A percentile compares a stretch with the other conserved stretches of the same genome.
These are phyloP conservation scores for Pandion haliaetus DNA, from an alignment of 2,113 vertebrate genomes.

Conservation along the genomic window DNA sequence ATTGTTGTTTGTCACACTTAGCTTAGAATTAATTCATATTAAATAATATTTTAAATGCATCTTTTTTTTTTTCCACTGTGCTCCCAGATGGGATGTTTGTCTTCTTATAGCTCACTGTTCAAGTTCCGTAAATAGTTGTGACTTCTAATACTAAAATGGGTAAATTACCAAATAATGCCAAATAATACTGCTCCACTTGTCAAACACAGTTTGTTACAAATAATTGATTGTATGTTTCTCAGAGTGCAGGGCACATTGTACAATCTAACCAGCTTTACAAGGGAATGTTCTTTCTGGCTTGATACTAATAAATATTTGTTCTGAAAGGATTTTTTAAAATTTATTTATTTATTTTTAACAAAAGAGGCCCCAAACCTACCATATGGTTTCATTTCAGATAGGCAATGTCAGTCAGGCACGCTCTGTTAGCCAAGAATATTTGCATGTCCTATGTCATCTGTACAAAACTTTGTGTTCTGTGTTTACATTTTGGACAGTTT, in stretches of 20 bases:
- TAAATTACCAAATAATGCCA: neutral
- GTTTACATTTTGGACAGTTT: neutral
- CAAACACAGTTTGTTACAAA: neutral
- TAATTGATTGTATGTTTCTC: neutral
- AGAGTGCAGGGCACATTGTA: neutral
- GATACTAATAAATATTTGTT: neutral
- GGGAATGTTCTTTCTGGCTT: neutral
- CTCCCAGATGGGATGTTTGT: neutral
- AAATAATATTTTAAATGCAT: conserved; percentile 22
- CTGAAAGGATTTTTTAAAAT: neutral
- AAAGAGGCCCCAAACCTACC: neutral
- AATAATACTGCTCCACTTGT: neutral
- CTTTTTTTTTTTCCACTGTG: neutral
- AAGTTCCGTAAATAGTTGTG: neutral
- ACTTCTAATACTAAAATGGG: neutral
- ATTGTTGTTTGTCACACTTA: conserved; percentile 23
- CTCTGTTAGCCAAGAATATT: neutral
- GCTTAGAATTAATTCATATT: conserved; percentile 18
- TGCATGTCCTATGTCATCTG: neutral
- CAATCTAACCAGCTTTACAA: neutral
- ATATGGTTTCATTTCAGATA: neutral
- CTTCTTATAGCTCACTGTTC: neutral
- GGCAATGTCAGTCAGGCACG: neutral
- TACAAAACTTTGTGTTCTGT: neutral
- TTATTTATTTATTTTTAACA: neutral